Base-by-base conservation (phyloP, 2,113 vertebrate species). In the Bubo scandiacus region DNA sequence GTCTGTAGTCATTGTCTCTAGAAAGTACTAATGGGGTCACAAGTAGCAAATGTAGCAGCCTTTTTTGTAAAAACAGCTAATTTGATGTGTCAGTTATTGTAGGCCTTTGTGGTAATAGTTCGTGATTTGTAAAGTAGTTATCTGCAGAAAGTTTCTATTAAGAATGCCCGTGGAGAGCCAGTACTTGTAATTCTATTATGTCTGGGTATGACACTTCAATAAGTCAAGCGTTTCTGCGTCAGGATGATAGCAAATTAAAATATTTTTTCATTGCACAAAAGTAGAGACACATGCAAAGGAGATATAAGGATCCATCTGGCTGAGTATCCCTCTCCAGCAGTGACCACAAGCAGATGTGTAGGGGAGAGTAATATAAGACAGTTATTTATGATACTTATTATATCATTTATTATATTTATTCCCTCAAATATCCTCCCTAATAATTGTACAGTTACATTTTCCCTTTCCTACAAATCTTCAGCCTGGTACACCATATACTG, bases 101-200 rank as follows among this genome's bases (percentile, higher is more conserved):
- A 34, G 38, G 18, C 14, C 29, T 84, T 82, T 61, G 63, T 66
- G 52, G 30, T 73, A 45, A 10, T 38, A n/a, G 18, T 34, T 86
- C 38, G 19, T 75, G 18, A 38, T 51, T 54, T 66, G n/a, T 67
- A 43, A 43, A 52, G n/a, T 54, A 84, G 19, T 77, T 68, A 11
- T 12, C 42, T 85, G 42, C 11, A 7, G 54, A 74, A 71, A 6
- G 5, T 90, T 90, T 74, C 55, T 82, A 3, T 11, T 55, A n/a
- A 74, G 47, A 88, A 43, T 38, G 29, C 9, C 14, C 0, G 0
- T 34, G 20, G 5, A 51, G 36, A 74, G 38, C n/a, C 21, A 42
- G 18, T 42, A 38, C 36, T 29, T 51, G 21, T 66, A 38, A 36
- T 29, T 51, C 18, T 66, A 8, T 49, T 57, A 7, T 70, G 9